Evolutionary conservation across 2,797 vertebrate genomes (phyloP).

Genomic region (Enteromius fasciolatus): DNA sequence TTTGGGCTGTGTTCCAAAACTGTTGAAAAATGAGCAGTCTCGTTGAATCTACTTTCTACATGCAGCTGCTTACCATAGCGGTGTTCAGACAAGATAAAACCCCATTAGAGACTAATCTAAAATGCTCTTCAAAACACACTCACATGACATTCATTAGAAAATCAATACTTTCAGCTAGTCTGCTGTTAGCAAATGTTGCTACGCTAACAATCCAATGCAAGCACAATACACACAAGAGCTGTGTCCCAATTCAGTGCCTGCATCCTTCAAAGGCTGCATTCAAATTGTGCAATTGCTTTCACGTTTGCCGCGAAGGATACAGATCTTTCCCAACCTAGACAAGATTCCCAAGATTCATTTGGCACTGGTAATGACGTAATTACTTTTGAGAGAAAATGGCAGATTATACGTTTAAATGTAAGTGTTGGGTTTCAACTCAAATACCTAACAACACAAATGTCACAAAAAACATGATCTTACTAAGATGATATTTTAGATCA

Average conservation of each 20-base stretch:
- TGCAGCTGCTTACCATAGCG: background rate
- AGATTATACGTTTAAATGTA: background rate
- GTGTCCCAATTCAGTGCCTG: background rate
- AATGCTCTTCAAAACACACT: background rate
- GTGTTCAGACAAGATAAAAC: background rate
- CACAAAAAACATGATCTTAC: background rate
- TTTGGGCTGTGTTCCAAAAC: background rate
- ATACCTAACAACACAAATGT: background rate
- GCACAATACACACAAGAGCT: background rate
- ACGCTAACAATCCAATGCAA: background rate
- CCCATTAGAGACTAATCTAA: background rate
- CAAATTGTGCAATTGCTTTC: background rate
- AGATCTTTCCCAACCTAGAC: background rate
- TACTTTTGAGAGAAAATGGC: background rate
- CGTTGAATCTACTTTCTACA: background rate
- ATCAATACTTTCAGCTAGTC: background rate
- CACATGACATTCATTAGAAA: background rate
- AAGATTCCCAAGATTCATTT: background rate
- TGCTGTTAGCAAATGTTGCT: background rate
- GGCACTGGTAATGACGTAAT: background rate
- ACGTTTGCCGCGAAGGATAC: background rate
- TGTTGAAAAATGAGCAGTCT: background rate
- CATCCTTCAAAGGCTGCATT: background rate
- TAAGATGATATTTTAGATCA: background rate
- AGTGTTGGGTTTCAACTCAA: background rate